Conservation (phyloP, 2,113 vertebrate species). For the Pogona vitticeps region DNA sequence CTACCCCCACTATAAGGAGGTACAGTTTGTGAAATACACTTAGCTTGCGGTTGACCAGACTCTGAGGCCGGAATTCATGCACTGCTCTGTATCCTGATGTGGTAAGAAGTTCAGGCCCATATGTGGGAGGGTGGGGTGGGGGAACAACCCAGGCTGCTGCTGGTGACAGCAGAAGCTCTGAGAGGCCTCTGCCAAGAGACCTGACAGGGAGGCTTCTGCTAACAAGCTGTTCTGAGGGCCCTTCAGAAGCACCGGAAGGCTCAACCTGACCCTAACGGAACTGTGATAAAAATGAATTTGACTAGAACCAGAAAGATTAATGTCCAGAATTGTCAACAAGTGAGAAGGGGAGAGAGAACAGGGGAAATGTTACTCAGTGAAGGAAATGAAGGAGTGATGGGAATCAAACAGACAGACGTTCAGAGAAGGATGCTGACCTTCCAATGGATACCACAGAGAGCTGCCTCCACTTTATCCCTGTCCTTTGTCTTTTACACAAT, state of each 20-base stretch:
- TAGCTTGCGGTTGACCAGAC: slow-evolving; percentile 83
- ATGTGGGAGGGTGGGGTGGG: slow-evolving; percentile 55
- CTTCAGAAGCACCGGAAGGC: slow-evolving; percentile 75
- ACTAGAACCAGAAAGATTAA: slow-evolving; percentile 74
- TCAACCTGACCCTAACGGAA: slow-evolving; percentile 79
- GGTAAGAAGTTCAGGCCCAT: slow-evolving; percentile 75
- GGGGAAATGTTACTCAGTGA: background rate
- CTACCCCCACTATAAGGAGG: slow-evolving; percentile 61
- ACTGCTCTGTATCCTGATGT: slow-evolving; percentile 85
- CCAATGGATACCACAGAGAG: background rate
- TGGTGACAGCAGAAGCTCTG: slow-evolving; percentile 48
- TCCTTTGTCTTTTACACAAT: background rate
- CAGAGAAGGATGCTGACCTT: slow-evolving; percentile 36
- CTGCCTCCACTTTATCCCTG: slow-evolving; percentile 4
- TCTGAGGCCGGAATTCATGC: slow-evolving; percentile 84
- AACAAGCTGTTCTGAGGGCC: slow-evolving; percentile 48
- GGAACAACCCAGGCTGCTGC: slow-evolving; percentile 59
- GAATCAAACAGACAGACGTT: slow-evolving; percentile 58
- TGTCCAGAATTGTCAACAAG: slow-evolving; percentile 77
- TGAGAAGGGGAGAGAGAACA: background rate
- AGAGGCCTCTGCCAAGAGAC: slow-evolving; percentile 60
- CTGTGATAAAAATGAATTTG: slow-evolving; percentile 83
- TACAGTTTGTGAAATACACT: slow-evolving; percentile 78
- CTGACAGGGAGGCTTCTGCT: slow-evolving; percentile 53
- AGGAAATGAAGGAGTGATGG: slow-evolving; percentile 64